phyloP scores from a whole-genome alignment of 2,113 vertebrate species.

The Erpornis zantholeuca region DNA sequence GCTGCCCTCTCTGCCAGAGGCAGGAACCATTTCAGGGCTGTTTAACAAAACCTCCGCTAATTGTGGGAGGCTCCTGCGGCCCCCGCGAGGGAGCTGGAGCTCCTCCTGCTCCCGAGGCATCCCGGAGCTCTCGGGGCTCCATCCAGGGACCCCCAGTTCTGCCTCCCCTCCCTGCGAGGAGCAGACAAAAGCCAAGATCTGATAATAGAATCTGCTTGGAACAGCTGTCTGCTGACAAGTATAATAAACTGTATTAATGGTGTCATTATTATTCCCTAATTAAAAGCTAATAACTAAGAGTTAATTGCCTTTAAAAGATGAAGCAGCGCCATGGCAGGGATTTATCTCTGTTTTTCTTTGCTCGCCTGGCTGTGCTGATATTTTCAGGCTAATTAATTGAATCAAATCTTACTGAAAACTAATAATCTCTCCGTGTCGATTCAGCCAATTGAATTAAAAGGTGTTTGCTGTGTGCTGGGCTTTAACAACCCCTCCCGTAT shows the following conservation, averaged over 20 bases:
- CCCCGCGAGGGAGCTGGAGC: rapidly evolving
- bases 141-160: rapidly evolving
- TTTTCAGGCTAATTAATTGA: constrained; percentile 73
- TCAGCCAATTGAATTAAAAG: constrained; percentile 28
- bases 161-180: background rate
- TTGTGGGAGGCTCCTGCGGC: background rate
- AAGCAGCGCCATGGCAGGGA: constrained; percentile 62
- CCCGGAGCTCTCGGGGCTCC: background rate
- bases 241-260: constrained; percentile 76
- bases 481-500: background rate
- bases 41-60: background rate
- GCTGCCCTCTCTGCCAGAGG: no score
- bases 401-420: constrained; percentile 65
- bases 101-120: background rate
- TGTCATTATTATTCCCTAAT: constrained; percentile 79
- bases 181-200: constrained; percentile 7
- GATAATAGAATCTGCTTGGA: constrained; percentile 59
- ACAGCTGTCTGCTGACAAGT: constrained; percentile 78
- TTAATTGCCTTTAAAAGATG: constrained; percentile 81
- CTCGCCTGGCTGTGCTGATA: constrained; percentile 71
- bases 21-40: background rate
- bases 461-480: background rate
- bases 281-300: constrained; percentile 81
- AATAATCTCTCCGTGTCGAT: constrained; percentile 42
- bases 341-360: constrained; percentile 74